Base-by-base conservation (phyloP, 2,888 invertebrate species). In the Yponomeuta malinellus region DNA sequence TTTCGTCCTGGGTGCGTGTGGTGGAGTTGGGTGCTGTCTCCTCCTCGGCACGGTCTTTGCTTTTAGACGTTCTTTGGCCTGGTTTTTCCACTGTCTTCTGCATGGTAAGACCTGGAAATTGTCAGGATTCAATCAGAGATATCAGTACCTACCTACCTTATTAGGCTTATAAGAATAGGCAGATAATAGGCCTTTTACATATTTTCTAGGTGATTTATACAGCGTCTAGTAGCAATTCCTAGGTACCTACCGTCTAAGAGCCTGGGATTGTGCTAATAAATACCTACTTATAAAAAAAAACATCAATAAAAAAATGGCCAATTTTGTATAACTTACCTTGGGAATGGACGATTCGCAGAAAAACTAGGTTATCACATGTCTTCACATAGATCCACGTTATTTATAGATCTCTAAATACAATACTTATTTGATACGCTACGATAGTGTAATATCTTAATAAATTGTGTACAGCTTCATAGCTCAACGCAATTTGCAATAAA, bases 1-100 rank as follows among this genome's bases (percentile, higher is more conserved):
- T 87, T 8, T 88, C 88, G 10, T 89, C 87, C 73, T 75, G 75
- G 8, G 77, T 31, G 48, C 77, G 80, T 71, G 48, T 64, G n/a
- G n/a, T 23, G 8, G 71, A 48, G 10, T 74, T 33, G 31, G 70
- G 69, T 48, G 74, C 48, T 10, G 82, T 86, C 4, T 86, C 86
- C 77, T 83, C 86, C 23, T 12, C 10, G 10, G 79, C 70, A 64
- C 75, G 73, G 23, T 82, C 79, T 73, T 79, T 80, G 33, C 71
- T 73, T 76, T 78, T 82, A 0, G 31, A 69, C 75, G 78, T 83
- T 2, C 72, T 74, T 0, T 79, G 78, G 2, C 74, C 72, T 15
- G 76, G 73, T 75, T 78, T 86, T 72, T 75, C 76, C 23, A 66
- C 12, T 12, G 82, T 73, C 0, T 80, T 76, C 70, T 83, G 81